phyloP scores from a whole-genome alignment of 2,888 invertebrate species.

The Beris morrisii region DNA sequence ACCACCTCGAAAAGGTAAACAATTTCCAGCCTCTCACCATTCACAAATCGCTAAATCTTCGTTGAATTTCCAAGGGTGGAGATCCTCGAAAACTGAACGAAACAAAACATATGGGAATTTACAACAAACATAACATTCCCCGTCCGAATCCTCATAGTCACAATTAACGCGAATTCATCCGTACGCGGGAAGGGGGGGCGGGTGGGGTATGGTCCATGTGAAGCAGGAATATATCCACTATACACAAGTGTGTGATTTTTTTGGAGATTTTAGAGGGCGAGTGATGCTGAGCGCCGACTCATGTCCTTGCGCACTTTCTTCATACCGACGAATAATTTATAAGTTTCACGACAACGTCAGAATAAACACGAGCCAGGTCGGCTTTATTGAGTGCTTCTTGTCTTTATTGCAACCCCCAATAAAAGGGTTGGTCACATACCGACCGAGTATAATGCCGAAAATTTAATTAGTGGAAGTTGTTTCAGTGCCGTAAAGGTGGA shows the following conservation, averaged over 20 bases:
- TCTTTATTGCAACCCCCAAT: too few relatives aligned
- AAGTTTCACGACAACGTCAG: slow-evolving; percentile 25
- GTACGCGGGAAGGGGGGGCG: too few relatives aligned
- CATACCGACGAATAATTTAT: slow-evolving; percentile 32
- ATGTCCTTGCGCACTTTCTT: slow-evolving; percentile 36
- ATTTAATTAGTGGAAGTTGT: not conserved
- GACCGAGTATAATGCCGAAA: not conserved
- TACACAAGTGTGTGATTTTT: too few relatives aligned
- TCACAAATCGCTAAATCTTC: not conserved
- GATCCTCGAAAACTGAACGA: slow-evolving; percentile 2
- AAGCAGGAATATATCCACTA: too few relatives aligned
- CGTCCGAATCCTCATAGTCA: too few relatives aligned
- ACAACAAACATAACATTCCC: too few relatives aligned
- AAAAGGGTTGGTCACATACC: too few relatives aligned
- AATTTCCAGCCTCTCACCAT: slow-evolving; percentile 33
- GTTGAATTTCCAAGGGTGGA: not conserved
- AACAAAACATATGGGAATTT: slow-evolving; percentile 16
- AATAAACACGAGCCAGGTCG: too few relatives aligned
- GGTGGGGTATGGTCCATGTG: too few relatives aligned
- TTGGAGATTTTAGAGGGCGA: not conserved
- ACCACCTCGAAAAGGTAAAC: slow-evolving; percentile 37
- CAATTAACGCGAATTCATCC: too few relatives aligned
- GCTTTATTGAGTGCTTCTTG: not conserved
- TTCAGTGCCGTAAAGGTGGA: not conserved
- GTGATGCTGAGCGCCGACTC: slow-evolving; percentile 36